phyloP scores from a whole-genome alignment of 1,140 invertebrate species.

The Bombus consobrinus region DNA sequence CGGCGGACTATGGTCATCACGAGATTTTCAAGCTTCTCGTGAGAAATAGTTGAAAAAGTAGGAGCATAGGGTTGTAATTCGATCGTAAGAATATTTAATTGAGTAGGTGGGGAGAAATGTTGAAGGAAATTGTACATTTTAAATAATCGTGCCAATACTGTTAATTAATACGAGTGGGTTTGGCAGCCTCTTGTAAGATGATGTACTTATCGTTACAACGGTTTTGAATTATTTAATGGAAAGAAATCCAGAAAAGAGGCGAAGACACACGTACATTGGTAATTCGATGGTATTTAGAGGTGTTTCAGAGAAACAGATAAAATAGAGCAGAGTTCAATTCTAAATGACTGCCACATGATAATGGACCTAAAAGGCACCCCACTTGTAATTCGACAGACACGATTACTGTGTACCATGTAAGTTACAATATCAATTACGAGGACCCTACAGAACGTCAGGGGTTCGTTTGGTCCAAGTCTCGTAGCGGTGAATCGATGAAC shows the following conservation, averaged over 20 bases:
- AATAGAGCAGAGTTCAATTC: background rate
- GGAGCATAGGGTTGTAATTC: too few species aligned
- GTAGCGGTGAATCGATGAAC: constrained; percentile 34
- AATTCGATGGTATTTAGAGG: background rate
- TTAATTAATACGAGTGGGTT: background rate
- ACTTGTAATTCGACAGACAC: background rate
- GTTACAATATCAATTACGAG: background rate
- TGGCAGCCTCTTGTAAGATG: background rate
- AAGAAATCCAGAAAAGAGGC: too few species aligned
- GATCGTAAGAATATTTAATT: background rate
- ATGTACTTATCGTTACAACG: too few species aligned
- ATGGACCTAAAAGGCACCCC: background rate
- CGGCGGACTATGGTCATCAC: too few species aligned
- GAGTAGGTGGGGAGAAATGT: accelerated
- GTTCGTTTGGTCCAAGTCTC: background rate
- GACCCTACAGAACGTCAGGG: too few species aligned
- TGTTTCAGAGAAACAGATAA: background rate
- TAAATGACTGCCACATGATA: background rate
- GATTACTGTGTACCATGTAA: background rate
- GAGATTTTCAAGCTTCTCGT: background rate
- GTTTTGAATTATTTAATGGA: background rate
- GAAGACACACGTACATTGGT: too few species aligned
- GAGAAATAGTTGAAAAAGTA: background rate
- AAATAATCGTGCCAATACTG: background rate
- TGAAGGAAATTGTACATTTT: too few species aligned